Evolutionary conservation across 2,888 invertebrate species (phyloP), one percentile per base, ranked within the genome.

Genomic region (Malthinus seriepunctatus): DNA sequence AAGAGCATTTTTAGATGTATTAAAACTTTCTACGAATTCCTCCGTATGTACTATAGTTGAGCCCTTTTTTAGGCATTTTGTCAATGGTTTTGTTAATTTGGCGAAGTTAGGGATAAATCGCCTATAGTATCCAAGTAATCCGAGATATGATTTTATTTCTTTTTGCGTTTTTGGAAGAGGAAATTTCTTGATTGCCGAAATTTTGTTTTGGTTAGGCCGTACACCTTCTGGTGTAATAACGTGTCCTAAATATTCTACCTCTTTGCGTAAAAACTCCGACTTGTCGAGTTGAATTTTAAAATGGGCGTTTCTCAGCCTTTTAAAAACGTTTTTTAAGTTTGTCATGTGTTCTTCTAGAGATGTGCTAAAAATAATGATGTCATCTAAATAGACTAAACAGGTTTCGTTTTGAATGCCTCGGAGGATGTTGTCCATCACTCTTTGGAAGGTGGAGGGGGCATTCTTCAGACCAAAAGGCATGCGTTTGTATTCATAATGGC

Each of bases 391-490:
- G 8, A 67, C 65, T 15, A 66, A 53, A 44, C 65, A 63, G n/a
- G 54, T 51, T 59, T 66, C 52, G 38, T 62, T 48, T 15, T 55
- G 46, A 23, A 55, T 51, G 14, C 56, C 68, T 10, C 57, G 39
- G 6, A 73, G 44, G 54, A 67, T 45, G 56, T 65, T 52, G 37
- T 69, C 66, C 58, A 71, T 67, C 6, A 64, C 47, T 35, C 71
- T 32, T 52, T 69, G 69, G 52, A 73, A 73, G 8, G 70, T 73
- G 1, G 63, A 50, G 0, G 72, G 71, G 0, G 65, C 64, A n/a
- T n/a, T n/a, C n/a, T n/a, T n/a, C n/a, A n/a, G n/a, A n/a, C n/a
- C n/a, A n/a, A n/a, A n/a, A n/a, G n/a, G n/a, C n/a, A n/a, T n/a
- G n/a, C n/a, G n/a, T n/a, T n/a, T n/a, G n/a, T n/a, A n/a, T n/a